Percentiles rank a stretch among this genome's conserved stretches.
Evolutionary conservation across 1,140 invertebrate species (phyloP).

Genomic region (Rhyzopertha dominica): DNA sequence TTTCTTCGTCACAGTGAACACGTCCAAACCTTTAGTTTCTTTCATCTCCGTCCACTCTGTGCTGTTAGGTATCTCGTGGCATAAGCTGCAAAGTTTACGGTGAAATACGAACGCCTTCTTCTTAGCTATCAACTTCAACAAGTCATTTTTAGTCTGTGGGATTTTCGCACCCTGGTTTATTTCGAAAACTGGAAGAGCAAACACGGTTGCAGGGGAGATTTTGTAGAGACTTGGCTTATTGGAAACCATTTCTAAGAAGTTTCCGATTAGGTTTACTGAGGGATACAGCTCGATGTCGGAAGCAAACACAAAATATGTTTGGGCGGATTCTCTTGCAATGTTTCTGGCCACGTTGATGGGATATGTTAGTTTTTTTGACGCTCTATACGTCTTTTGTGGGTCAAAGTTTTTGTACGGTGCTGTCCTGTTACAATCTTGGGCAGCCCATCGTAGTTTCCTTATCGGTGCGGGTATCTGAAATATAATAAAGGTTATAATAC

Average conservation of each 20-base stretch:
- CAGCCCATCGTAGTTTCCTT: too few species aligned
- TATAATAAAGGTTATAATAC: too few species aligned
- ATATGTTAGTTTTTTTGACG: constrained; percentile 32
- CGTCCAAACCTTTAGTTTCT: constrained; percentile 25
- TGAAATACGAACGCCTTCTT: constrained; percentile 52
- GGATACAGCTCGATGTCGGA: constrained; percentile 48
- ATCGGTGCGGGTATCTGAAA: too few species aligned
- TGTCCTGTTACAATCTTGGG: too few species aligned
- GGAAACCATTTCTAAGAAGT: constrained; percentile 5
- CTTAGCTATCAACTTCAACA: constrained; percentile 44
- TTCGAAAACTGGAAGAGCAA: constrained; percentile 50
- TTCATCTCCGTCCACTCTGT: constrained; percentile 38
- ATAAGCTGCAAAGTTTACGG: constrained; percentile 51
- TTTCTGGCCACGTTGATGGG: constrained; percentile 50
- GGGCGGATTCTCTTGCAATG: constrained; percentile 35
- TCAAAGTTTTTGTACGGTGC: too few species aligned
- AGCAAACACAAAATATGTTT: constrained; percentile 48
- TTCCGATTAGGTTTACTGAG: constrained; percentile 27
- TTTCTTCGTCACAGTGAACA: constrained; percentile 41
- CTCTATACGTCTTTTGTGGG: constrained; percentile 15
- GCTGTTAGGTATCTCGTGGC: constrained; percentile 54
- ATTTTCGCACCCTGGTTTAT: constrained; percentile 38
- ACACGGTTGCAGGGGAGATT: constrained; percentile 39
- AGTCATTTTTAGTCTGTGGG: constrained; percentile 43
- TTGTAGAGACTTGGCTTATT: too few species aligned